Evolutionary conservation across 2,888 invertebrate species (phyloP), one percentile per base, ranked within the genome.

Genomic region (Lagria hirta): DNA sequence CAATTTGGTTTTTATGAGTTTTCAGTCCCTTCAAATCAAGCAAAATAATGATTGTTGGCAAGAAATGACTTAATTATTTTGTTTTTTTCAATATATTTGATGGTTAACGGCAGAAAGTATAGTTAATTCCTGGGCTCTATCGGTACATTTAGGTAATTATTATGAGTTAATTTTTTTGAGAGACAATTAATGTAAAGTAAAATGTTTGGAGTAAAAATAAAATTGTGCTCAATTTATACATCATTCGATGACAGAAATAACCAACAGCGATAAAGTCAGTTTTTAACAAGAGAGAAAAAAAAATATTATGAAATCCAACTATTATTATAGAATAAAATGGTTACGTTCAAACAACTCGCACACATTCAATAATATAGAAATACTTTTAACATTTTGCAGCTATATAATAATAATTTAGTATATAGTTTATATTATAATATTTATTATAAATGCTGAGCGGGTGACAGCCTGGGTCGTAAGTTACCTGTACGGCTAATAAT

Each of bases 391-490:
- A 65, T 66, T 53, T 65, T 65, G 65, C 68, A 65, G 69, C 69
- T 69, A 69, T 66, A 64, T 69, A 34, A 33, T 21, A 59, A 58
- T 55, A 52, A 53, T 58, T 54, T 54, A 53, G 43, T 56, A 55
- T 55, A 58, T 55, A 53, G 51, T 55, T 52, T 54, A 61, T 61
- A 57, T 53, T 43, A 38, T 57, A 55, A 53, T 56, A 55, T 60
- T 56, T 55, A 53, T 64, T 66, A 67, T 66, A 67, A 68, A 66
- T 70, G 70, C 70, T 72, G 72, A 72, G 72, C 72, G 68, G 59
- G 60, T 70, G 70, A 71, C 71, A 57, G 68, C 68, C 61, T 64
- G 71, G 69, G 70, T 72, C 71, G 69, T 62, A 65, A 67, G 69
- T 66, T 63, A 57, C 55, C 66, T 69, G 65, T 60, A 61, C 64